These are phyloP conservation scores for Sebastes schlegelii DNA, from an alignment of 2,113 vertebrate genomes.

Conservation along the genomic window DNA sequence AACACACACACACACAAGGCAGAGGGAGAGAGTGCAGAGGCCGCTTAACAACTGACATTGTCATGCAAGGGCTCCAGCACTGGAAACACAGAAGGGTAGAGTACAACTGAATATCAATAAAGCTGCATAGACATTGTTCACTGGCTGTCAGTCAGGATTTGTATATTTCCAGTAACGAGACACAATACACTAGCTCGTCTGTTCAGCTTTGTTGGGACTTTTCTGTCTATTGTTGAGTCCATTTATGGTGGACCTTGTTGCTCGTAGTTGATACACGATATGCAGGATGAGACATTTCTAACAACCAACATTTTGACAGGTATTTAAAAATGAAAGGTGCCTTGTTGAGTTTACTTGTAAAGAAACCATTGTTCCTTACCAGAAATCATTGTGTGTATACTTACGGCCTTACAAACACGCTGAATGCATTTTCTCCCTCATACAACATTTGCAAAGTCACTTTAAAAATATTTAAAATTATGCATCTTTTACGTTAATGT, in stretches of 20 bases:
- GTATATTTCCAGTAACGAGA: neutral
- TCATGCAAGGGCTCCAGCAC: constrained; percentile 26
- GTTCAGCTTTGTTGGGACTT: neutral
- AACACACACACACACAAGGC: constrained; percentile 19
- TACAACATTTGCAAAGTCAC: neutral
- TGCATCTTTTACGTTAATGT: neutral
- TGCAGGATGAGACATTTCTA: neutral
- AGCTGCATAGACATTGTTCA: constrained; percentile 30
- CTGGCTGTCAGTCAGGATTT: constrained; percentile 40
- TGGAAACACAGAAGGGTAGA: constrained; percentile 26
- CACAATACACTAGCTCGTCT: neutral
- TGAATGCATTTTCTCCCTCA: neutral
- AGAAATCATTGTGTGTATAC: neutral
- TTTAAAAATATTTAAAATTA: neutral
- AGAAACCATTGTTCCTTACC: neutral
- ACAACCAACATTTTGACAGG: neutral
- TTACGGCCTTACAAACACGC: neutral
- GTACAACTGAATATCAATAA: constrained; percentile 60
- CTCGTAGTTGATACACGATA: neutral
- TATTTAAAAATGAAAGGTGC: neutral
- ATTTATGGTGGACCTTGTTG: neutral
- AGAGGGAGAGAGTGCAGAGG: constrained; percentile 20
- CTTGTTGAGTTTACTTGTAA: neutral
- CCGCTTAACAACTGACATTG: constrained; percentile 47
- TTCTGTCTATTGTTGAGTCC: neutral